These are phyloP conservation scores for Apamea anceps DNA, from an alignment of 2,888 invertebrate genomes.

Conservation along the genomic window DNA sequence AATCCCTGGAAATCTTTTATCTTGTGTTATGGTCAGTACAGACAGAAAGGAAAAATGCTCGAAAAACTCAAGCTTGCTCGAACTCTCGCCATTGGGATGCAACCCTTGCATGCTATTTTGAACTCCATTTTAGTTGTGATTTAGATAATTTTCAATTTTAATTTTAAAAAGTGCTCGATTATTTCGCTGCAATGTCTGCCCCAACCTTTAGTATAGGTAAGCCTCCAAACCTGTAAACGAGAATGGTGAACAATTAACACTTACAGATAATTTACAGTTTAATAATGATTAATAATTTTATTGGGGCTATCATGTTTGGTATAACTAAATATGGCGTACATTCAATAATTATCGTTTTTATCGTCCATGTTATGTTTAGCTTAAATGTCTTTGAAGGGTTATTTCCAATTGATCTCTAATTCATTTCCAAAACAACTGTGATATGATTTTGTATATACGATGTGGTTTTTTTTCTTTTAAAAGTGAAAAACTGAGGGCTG, in stretches of 20 bases:
- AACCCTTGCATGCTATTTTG: background rate
- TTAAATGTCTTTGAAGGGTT: constrained; percentile 36
- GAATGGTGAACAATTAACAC: constrained; percentile 47
- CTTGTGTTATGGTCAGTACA: background rate
- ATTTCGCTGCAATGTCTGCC: background rate
- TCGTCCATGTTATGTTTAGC: constrained; percentile 59
- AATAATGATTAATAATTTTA: constrained; percentile 63
- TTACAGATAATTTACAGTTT: constrained; percentile 56
- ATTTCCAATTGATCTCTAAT: constrained; percentile 27
- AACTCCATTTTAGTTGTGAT: background rate
- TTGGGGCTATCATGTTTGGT: constrained; percentile 56
- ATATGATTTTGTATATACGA: background rate
- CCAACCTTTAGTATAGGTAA: background rate
- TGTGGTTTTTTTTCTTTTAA: background rate
- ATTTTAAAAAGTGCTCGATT: background rate
- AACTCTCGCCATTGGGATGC: background rate
- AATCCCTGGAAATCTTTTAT: background rate
- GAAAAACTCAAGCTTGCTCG: background rate
- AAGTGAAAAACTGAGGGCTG: background rate
- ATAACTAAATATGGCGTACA: constrained; percentile 63
- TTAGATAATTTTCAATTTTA: background rate
- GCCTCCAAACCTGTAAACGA: constrained; percentile 17
- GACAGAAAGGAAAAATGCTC: background rate
- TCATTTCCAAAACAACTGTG: background rate
- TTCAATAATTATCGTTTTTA: constrained; percentile 70